A percentile compares a stretch with the other conserved stretches of the same genome.
These are phyloP conservation scores for Hucho hucho DNA, from an alignment of 2,113 vertebrate species.

Conservation along the genomic window DNA sequence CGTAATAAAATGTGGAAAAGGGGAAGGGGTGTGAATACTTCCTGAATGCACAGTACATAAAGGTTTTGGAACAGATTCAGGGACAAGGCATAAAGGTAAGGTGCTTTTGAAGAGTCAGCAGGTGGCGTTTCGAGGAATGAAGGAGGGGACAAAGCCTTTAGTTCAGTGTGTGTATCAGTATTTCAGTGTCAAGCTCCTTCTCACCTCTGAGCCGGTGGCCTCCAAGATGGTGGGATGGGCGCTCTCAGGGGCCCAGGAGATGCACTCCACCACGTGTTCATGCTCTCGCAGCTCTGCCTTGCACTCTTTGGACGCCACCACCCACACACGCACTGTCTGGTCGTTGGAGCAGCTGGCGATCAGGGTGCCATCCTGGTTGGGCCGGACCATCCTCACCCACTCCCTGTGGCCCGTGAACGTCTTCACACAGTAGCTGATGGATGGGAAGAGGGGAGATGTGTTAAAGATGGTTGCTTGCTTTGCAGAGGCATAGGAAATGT, in stretches of 20 bases:
- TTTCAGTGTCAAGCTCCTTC: background rate
- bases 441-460: background rate
- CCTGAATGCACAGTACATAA: too few relatives aligned
- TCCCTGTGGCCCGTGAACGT: conserved; percentile 99
- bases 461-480: too few relatives aligned
- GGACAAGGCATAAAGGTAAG: background rate
- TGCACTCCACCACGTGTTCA: conserved; percentile 98
- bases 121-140: too few relatives aligned
- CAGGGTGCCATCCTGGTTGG: conserved; percentile 97
- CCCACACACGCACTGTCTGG: conserved; percentile 98
- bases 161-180: background rate
- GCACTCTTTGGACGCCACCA: conserved; percentile 97
- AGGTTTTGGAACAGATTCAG: too few relatives aligned
- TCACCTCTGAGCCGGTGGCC: conserved; percentile 96
- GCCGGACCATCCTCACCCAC: conserved; percentile 99
- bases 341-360: conserved; percentile 98
- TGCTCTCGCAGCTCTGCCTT: conserved; percentile 98
- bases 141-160: too few relatives aligned
- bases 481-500: too few relatives aligned
- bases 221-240: conserved; percentile 92
- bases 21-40: too few relatives aligned
- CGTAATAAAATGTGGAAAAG: too few relatives aligned
- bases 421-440: conserved; percentile 93
- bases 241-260: conserved; percentile 98
- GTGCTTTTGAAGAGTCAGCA: background rate